Percentiles rank a stretch among this genome's conserved stretches.
Evolutionary conservation across 2,113 vertebrate species (phyloP).

Genomic region (Micronycteris hirsuta): DNA sequence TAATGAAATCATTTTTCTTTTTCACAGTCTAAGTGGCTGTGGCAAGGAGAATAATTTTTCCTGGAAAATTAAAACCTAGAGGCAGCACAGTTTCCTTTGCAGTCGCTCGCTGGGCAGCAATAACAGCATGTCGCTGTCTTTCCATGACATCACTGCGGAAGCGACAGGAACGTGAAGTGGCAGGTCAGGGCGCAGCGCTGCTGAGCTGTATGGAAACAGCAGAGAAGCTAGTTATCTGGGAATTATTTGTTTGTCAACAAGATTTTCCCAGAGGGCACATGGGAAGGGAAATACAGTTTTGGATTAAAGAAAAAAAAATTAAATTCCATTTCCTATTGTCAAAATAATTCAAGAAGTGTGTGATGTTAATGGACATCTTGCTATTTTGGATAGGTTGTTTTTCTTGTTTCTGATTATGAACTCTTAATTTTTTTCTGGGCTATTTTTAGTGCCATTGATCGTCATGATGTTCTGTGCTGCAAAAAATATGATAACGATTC

Average conservation of each 20-base stretch:
- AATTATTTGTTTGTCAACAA: conserved; percentile 73
- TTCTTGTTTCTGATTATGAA: conserved; percentile 32
- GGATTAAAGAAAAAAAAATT: conserved; percentile 67
- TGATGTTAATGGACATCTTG: conserved; percentile 59
- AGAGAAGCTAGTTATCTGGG: conserved; percentile 64
- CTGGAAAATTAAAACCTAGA: conserved; percentile 76
- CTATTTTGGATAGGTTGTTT: conserved; percentile 70
- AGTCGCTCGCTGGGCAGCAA: conserved; percentile 60
- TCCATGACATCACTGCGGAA: conserved; percentile 81
- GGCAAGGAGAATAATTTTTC: conserved; percentile 64
- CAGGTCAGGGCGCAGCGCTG: conserved; percentile 35
- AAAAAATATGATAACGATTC: conserved; percentile 68
- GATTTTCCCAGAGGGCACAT: conserved; percentile 74
- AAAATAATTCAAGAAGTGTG: conserved; percentile 34
- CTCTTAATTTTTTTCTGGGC: conserved; percentile 56
- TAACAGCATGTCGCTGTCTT: conserved; percentile 72
- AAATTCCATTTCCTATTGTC: conserved; percentile 60
- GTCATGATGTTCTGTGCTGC: conserved; percentile 54
- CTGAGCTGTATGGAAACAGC: conserved; percentile 24
- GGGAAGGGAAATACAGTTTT: conserved; percentile 73
- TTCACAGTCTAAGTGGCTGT: conserved; percentile 18
- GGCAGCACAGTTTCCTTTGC: conserved; percentile 67
- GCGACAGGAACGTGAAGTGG: conserved; percentile 67
- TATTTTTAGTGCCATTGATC: conserved; percentile 73
- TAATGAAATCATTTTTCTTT: conserved; percentile 67